Percentiles rank a stretch among this genome's conserved stretches.
phyloP scores from a whole-genome alignment of 1,140 invertebrate species.

The Caenorhabditis inopinata region DNA sequence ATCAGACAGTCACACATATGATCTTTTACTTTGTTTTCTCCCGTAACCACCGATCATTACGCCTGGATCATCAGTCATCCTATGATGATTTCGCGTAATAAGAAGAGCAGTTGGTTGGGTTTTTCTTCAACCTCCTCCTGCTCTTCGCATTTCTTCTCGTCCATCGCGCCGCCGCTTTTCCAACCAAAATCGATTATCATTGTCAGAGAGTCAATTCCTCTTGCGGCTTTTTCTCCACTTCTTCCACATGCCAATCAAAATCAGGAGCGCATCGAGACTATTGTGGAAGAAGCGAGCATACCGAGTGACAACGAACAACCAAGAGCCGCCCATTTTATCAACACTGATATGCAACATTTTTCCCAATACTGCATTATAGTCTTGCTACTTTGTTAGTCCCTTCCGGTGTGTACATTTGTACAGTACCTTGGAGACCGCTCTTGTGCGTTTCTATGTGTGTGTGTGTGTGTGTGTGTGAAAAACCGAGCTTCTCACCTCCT shows the following conservation, averaged over 20 bases:
- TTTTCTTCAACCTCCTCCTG: not conserved
- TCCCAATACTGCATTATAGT: not conserved
- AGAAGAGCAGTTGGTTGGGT: slow-evolving; percentile 20
- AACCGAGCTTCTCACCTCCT: no score
- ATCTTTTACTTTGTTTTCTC: not conserved
- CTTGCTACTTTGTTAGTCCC: no score
- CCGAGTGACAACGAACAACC: not conserved
- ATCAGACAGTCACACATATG: not conserved
- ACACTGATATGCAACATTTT: not conserved
- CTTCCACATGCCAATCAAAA: slow-evolving; percentile 22
- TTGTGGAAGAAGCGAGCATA: not conserved
- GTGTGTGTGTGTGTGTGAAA: no score
- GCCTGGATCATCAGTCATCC: not conserved
- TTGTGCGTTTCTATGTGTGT: no score
- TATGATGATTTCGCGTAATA: slow-evolving; percentile 30
- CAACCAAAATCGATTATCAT: slow-evolving; percentile 34
- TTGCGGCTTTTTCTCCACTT: not conserved
- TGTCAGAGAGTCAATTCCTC: not conserved
- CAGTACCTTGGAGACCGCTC: no score
- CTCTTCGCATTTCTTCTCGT: no score
- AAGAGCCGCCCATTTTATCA: not conserved
- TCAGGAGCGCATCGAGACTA: slow-evolving; percentile 22
- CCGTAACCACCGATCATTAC: not conserved
- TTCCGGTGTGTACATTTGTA: no score
- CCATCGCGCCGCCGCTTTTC: slow-evolving; percentile 3